phyloP scores from a whole-genome alignment of 2,797 vertebrate species.

The Megalops cyprinoides region DNA sequence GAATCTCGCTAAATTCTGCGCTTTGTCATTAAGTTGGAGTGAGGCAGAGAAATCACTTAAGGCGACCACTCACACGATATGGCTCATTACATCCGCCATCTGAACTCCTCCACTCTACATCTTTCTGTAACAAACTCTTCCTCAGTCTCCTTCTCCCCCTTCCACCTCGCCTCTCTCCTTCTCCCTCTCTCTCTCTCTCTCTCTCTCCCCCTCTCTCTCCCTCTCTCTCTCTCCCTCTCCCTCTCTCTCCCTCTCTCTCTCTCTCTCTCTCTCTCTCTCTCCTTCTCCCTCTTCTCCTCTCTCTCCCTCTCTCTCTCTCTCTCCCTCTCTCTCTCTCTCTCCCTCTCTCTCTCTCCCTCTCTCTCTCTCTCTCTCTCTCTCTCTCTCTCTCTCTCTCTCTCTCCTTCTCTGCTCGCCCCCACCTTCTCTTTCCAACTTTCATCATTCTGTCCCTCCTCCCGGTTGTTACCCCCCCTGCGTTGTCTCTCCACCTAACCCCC shows the following conservation, averaged over 20 bases:
- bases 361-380: conserved; percentile 36
- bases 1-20: conserved; percentile 24
- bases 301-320: conserved; percentile 42
- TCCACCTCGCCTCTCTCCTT: not conserved
- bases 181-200: not conserved
- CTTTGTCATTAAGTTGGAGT: conserved; percentile 38
- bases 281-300: not conserved
- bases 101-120: conserved; percentile 23
- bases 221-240: not conserved
- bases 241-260: not conserved
- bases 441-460: too few species aligned
- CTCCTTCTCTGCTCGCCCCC: not conserved
- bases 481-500: too few species aligned
- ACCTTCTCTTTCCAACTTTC: too few species aligned
- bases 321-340: conserved; percentile 14
- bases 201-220: too few species aligned
- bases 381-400: not conserved
- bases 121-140: conserved; percentile 15
- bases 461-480: too few species aligned
- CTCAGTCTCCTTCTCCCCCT: not conserved
- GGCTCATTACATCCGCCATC: conserved; percentile 40
- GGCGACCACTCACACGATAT: conserved; percentile 1
- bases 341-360: not conserved
- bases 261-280: not conserved
- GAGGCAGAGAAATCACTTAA: conserved; percentile 23